phyloP scores from a whole-genome alignment of 2,888 invertebrate genomes.

The Atrina japonica region DNA sequence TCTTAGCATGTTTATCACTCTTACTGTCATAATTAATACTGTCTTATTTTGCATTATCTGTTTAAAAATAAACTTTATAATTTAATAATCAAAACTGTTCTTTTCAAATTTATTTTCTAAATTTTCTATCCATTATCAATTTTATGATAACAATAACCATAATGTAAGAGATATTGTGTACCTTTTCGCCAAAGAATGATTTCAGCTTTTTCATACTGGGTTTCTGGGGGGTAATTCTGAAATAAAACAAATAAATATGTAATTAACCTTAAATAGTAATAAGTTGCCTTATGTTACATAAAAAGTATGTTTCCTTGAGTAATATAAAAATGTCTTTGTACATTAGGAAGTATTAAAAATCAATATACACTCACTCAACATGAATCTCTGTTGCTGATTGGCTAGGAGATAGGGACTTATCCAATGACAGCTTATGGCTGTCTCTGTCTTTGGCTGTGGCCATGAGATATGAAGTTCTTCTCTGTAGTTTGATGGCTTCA shows the following conservation, averaged over 20 bases:
- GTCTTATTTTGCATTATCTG: too few species aligned
- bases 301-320: background rate
- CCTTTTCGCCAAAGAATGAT: slow-evolving; percentile 81
- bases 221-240: slow-evolving; percentile 36
- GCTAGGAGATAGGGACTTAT: slow-evolving; percentile 36
- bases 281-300: too few species aligned
- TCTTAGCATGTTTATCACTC: too few species aligned
- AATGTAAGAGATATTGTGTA: too few species aligned
- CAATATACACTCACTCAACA: slow-evolving; percentile 42
- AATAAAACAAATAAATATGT: background rate
- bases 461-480: slow-evolving; percentile 96
- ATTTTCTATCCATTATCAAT: too few species aligned
- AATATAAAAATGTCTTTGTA: slow-evolving; percentile 5
- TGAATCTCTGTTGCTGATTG: slow-evolving; percentile 38
- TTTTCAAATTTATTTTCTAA: too few species aligned
- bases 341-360: too few species aligned
- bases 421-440: slow-evolving; percentile 46
- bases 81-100: too few species aligned
- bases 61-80: too few species aligned
- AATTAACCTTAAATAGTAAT: background rate
- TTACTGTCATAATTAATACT: too few species aligned
- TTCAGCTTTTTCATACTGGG: slow-evolving; percentile 80
- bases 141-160: too few species aligned
- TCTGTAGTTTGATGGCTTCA: slow-evolving; percentile 85
- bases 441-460: slow-evolving; percentile 86